These are phyloP conservation scores for Seladonia tumulorum DNA, from an alignment of 2,888 invertebrate genomes.

Conservation along the genomic window DNA sequence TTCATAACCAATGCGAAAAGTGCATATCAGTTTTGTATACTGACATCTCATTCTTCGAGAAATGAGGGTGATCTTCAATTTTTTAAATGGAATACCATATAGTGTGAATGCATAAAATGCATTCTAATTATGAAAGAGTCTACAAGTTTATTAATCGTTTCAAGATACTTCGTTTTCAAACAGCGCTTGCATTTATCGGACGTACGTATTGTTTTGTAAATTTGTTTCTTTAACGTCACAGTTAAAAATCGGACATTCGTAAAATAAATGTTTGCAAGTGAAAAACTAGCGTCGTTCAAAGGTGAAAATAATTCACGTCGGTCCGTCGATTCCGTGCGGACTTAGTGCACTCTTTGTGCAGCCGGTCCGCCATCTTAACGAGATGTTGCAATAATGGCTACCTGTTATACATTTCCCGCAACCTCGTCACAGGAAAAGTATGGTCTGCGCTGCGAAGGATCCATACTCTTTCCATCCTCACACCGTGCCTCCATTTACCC, in stretches of 20 bases:
- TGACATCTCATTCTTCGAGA: too few species aligned
- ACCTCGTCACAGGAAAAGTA: constrained; percentile 46
- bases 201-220: too few species aligned
- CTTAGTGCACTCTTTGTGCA: constrained; percentile 48
- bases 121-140: too few species aligned
- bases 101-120: too few species aligned
- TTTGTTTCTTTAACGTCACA: neutral
- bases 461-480: neutral
- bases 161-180: too few species aligned
- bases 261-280: too few species aligned
- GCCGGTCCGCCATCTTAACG: constrained; percentile 68
- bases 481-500: neutral
- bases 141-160: too few species aligned
- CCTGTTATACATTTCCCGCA: constrained; percentile 62
- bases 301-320: neutral
- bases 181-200: too few species aligned
- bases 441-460: constrained; percentile 43
- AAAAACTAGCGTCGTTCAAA: neutral
- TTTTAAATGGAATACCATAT: too few species aligned
- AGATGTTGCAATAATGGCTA: constrained; percentile 71
- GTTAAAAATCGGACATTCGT: neutral
- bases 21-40: too few species aligned
- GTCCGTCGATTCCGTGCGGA: neutral
- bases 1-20: too few species aligned
- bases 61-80: too few species aligned